Percentiles rank a stretch among this genome's conserved stretches.
Evolutionary conservation across 2,113 vertebrate species (phyloP).

Genomic region (Microcebus tavaratra): DNA sequence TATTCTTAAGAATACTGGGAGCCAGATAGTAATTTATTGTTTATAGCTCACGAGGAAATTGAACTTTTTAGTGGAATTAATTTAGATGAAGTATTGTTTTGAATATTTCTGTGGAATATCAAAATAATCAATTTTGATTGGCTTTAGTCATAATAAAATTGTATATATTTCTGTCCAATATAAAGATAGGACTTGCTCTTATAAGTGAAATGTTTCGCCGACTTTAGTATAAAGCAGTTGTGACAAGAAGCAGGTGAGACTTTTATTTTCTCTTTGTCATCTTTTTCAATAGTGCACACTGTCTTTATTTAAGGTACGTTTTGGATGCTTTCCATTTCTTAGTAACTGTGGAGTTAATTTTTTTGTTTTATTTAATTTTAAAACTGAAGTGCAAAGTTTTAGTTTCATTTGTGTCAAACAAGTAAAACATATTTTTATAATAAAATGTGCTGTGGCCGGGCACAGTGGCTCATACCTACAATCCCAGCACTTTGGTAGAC

Average conservation of each 20-base stretch:
- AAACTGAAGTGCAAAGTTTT: conserved; percentile 19
- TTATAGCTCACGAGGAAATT: conserved; percentile 20
- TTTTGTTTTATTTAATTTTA: conserved; percentile 1
- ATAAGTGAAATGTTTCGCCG: background rate
- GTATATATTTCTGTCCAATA: background rate
- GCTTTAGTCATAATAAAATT: background rate
- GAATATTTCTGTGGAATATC: background rate
- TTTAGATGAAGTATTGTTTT: conserved; percentile 27
- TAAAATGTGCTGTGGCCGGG: background rate
- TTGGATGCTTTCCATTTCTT: conserved; percentile 11
- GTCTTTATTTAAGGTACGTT: background rate
- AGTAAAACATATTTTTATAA: background rate
- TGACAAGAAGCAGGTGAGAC: background rate
- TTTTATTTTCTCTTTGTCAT: background rate
- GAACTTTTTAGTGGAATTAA: background rate
- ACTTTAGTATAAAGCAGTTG: background rate
- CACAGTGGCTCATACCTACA: too few relatives aligned
- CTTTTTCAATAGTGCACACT: background rate
- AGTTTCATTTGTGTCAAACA: conserved; percentile 47
- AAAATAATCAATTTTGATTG: conserved; percentile 10
- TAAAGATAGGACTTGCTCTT: background rate
- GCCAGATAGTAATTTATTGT: background rate
- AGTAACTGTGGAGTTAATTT: background rate
- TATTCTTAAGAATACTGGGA: background rate
- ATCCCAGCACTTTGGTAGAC: too few relatives aligned